Base-by-base conservation (phyloP, 2,888 invertebrate genomes). In the Trichacis sp. region DNA sequence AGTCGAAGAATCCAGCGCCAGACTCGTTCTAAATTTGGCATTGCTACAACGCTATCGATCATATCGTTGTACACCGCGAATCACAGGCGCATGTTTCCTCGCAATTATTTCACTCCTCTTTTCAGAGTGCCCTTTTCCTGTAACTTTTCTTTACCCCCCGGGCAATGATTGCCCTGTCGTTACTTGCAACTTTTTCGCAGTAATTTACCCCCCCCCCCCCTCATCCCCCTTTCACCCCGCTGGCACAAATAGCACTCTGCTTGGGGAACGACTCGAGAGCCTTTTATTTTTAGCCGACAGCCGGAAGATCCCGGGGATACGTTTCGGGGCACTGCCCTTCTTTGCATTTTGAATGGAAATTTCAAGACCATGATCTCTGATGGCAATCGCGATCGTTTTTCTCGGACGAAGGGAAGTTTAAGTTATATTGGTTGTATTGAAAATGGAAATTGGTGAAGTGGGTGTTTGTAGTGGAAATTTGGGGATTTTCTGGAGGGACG, bases 201-300 rank as follows among this genome's bases (percentile, higher is more conserved):
- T 8, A 8, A 24, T 24, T 24, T 24, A 24, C 3, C 24, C 3
- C 8, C 24, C 24, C n/a, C n/a, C n/a, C n/a, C 24, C 24, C 3
- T 24, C 24, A 8, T n/a, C n/a, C n/a, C n/a, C n/a, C n/a, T n/a
- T n/a, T n/a, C n/a, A n/a, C n/a, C n/a, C 33, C 33, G 33, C 11
- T 11, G 33, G 43, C 19, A 12, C 43, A 19, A 43, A 43, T 43
- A 43, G 43, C 19, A 18, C 18, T 43, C 43, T 3, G 14, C 4
- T 11, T 9, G 19, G 43, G 18, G 8, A 24, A 14, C n/a, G 38
- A 9, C 38, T 47, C 56, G 56, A 33, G 56, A 60, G 60, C 42
- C 47, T 60, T 67, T 67, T 63, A 60, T 67, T 63, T 63, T 63
- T 63, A 63, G 60, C 63, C 53, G 49, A 47, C 56, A 49, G 60